Percentiles rank a stretch among this genome's conserved stretches.
phyloP scores from a whole-genome alignment of 2,888 invertebrate species.

The Athrips mouffetella region DNA sequence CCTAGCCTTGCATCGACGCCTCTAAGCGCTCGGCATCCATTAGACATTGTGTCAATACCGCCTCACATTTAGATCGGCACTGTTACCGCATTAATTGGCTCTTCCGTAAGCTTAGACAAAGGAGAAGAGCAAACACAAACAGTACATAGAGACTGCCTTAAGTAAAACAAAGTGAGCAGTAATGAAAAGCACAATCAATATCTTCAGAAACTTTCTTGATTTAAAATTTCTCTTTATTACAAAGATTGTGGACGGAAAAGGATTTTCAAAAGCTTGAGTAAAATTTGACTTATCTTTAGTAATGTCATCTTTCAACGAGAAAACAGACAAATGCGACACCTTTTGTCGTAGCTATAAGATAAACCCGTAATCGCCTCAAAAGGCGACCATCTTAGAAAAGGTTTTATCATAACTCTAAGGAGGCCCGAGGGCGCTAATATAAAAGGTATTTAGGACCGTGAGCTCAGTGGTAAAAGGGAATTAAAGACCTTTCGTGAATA shows the following conservation, averaged over 20 bases:
- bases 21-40: slow-evolving; percentile 13
- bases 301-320: neutral
- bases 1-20: slow-evolving; percentile 40
- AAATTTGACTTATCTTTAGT: no score
- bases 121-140: neutral
- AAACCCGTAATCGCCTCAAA: neutral
- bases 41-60: slow-evolving; percentile 15
- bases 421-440: slow-evolving; percentile 11
- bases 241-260: no score
- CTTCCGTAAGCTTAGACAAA: slow-evolving; percentile 5
- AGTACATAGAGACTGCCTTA: no score
- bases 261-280: no score
- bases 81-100: slow-evolving; percentile 15
- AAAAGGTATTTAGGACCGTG: slow-evolving; percentile 22
- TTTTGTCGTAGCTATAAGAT: neutral
- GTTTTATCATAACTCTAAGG: slow-evolving; percentile 1
- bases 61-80: slow-evolving; percentile 14
- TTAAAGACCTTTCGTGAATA: slow-evolving; percentile 16
- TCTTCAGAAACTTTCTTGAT: no score
- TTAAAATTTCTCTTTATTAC: no score
- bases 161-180: no score
- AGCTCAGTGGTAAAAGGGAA: slow-evolving; percentile 21
- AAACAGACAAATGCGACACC: neutral
- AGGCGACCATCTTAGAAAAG: neutral
- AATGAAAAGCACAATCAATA: no score